Evolutionary conservation across 2,797 vertebrate species (phyloP), one percentile per base, ranked within the genome.

Genomic region (Sarcoramphus papa): DNA sequence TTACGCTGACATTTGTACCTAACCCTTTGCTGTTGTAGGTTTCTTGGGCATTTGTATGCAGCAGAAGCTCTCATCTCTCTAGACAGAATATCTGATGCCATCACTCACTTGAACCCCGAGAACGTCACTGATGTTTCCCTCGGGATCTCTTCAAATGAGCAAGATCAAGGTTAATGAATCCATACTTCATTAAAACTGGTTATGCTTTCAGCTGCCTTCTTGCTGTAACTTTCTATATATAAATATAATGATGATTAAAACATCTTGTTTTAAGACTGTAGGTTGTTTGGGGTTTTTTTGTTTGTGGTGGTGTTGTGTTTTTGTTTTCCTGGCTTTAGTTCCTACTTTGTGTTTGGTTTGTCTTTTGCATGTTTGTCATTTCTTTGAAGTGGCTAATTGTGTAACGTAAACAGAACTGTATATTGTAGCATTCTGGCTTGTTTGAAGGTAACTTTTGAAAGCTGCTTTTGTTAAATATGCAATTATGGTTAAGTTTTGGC

Each of bases 21-120:
- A 30, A 93, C 40, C 50, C 75, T 88, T 95, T 95, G 85, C 53
- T 91, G 27, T 97, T 97, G 47, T 82, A 99, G 99, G 98, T 99
- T 99, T 97, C 98, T 99, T 15, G 99, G 99, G 86, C 99, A 99
- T 97, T 98, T 99, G 72, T 99, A 99, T 45, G 99, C 99, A 37
- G 99, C 99, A 86, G 99, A 99, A 98, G 99, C 99, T 70, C 99
- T 99, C 95, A 99, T 99, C 97, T 99, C 99, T 92, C 97, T 99
- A 96, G 99, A 99, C 98, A 98, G 99, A 97, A 99, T 99, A 98
- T 99, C 99, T 24, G 99, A 99, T 79, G 99, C 99, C 41, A 99
- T 99, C 91, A 97, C 98, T 91, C 99, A 99, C 97, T 98, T 99
- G 96, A 99, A 99, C 97, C 99, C 99, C 0, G 99, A 99, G 97